Base-by-base conservation (phyloP, 2,113 vertebrate genomes). In the Monopterus albus region DNA sequence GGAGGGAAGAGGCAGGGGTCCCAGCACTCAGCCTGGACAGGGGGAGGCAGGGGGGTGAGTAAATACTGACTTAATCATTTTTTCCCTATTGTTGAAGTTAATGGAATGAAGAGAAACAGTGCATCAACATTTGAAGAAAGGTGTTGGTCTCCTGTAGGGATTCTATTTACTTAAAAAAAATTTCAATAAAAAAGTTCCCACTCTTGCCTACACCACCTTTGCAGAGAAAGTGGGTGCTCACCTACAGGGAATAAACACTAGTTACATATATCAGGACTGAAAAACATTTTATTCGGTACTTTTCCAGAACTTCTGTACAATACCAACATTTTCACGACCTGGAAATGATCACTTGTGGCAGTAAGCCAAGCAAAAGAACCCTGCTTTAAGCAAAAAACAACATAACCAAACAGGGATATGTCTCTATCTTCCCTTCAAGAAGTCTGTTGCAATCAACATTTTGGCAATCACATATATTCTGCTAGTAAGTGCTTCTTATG, bases 241-340 rank as follows among this genome's bases (percentile, higher is more conserved):
- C 18, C 2, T 11, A 4, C 4, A 51, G 29, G 3, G 23, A 42
- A 50, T 35, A 36, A 20, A 20, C 13, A 57, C 2, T 7, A 3
- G 3, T 12, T 28, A 29, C 13, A 13, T 6, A 7, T 6, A 36
- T 67, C 29, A 69, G 62, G 72, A 84, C 65, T 75, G 61, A 82
- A 82, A 75, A 81, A 77, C 64, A 80, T 75, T 85, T 88, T 85
- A 85, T 88, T 85, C 36, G 40, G 50, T 67, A 55, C 45, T 69
- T 70, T 50, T 70, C 21, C 58, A 79, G 60, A 78, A 67, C 51
- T 18, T 83, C 63, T 81, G 74, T 73, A 82, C 73, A 75, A 78
- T 68, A 65, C 62, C 64, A 69, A 84, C 63, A 66, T 82, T 50
- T 71, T 45, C 28, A 63, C 60, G 47, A 69, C 57, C 35, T 39